Evolutionary conservation across 2,888 invertebrate species (phyloP).

Genomic region (Diadromus collaris): DNA sequence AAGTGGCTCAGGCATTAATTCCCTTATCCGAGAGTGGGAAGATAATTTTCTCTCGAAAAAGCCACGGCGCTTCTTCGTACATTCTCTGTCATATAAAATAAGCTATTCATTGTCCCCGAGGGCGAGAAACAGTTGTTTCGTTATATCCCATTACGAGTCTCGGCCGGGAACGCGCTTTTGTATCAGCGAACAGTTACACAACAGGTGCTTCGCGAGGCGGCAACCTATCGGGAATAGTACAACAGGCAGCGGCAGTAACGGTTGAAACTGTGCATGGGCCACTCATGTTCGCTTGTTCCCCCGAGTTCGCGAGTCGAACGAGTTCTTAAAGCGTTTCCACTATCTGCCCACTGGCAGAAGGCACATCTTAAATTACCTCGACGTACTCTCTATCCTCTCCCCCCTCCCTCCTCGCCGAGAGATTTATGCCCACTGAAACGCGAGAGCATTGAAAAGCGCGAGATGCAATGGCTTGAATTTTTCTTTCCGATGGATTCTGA

Average conservation of each 20-base stretch:
- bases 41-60: constrained; percentile 20
- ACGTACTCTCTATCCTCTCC: background rate
- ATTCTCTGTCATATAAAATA: background rate
- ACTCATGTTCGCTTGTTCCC: constrained; percentile 36
- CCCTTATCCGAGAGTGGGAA: constrained; percentile 18
- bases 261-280: constrained; percentile 8
- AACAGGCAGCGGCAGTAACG: background rate
- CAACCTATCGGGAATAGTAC: constrained; percentile 31
- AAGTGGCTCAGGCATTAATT: constrained; percentile 47
- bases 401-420: constrained; percentile 17
- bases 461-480: constrained; percentile 50
- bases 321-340: constrained; percentile 48
- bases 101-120: background rate
- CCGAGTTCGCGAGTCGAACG: constrained; percentile 37
- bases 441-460: constrained; percentile 12
- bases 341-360: constrained; percentile 52
- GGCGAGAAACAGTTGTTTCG: background rate
- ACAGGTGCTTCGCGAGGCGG: constrained; percentile 35
- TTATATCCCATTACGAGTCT: background rate
- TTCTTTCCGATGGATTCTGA: constrained; percentile 34
- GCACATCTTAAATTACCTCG: constrained; percentile 52
- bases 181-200: constrained; percentile 38
- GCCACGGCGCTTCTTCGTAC: background rate
- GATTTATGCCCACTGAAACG: constrained; percentile 32
- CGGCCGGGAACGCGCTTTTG: background rate